Conservation (phyloP, 2,113 vertebrate species). For the Eulemur macaco region DNA sequence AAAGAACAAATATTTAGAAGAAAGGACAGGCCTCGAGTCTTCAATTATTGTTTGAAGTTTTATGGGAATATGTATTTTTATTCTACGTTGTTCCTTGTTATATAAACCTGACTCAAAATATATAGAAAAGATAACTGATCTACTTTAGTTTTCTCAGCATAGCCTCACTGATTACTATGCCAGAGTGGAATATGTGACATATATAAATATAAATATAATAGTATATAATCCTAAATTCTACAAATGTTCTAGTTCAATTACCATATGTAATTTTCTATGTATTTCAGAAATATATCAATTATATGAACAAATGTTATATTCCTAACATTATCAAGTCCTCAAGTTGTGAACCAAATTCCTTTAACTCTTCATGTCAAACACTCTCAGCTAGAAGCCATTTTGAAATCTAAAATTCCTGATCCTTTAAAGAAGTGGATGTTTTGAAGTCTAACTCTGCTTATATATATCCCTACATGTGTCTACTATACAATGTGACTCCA, state of each 20-base stretch:
- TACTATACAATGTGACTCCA: not conserved
- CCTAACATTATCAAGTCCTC: not conserved
- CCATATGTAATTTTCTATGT: not conserved
- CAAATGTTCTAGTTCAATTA: slow-evolving; percentile 17
- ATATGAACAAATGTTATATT: not conserved
- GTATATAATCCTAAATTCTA: not conserved
- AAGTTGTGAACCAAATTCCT: not conserved
- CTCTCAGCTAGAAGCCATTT: not conserved
- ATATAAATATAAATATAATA: not conserved
- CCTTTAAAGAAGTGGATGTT: not conserved
- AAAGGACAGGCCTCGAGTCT: not conserved
- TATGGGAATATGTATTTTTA: not conserved
- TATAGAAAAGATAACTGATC: not conserved
- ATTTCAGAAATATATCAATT: slow-evolving; percentile 7
- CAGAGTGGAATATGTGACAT: not conserved
- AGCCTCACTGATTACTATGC: not conserved
- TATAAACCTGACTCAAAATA: slow-evolving; percentile 5
- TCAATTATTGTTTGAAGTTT: not conserved
- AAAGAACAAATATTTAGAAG: not conserved
- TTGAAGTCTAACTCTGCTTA: not conserved
- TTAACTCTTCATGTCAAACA: not conserved
- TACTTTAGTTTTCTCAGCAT: not conserved
- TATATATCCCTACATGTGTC: not conserved
- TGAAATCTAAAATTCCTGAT: slow-evolving; percentile 9
- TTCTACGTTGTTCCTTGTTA: not conserved